Evolutionary conservation across 2,797 vertebrate species (phyloP).

Genomic region (Helarctos malayanus): DNA sequence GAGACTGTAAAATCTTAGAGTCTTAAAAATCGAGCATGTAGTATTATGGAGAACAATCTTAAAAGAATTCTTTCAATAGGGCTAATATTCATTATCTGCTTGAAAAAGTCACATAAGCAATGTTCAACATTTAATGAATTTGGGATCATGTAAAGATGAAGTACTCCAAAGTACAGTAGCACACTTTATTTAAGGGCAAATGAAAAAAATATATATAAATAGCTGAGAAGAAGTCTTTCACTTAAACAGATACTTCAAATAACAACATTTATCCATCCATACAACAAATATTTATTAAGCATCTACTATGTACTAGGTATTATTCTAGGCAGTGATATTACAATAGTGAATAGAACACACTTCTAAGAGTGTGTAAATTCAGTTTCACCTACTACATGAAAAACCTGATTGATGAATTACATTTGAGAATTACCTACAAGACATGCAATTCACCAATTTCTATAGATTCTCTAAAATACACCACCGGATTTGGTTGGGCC

Average conservation of each 20-base stretch:
- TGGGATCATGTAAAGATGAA: neutral
- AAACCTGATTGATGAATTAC: constrained; percentile 9
- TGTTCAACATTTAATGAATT: constrained; percentile 36
- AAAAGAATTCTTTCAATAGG: neutral
- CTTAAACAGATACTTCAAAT: constrained; percentile 40
- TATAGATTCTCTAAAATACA: constrained; percentile 48
- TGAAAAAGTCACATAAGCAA: constrained; percentile 28
- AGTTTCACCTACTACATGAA: neutral
- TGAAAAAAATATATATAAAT: neutral
- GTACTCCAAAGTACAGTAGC: neutral
- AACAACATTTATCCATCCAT: constrained; percentile 25
- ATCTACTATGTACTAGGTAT: neutral
- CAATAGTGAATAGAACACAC: constrained; percentile 18
- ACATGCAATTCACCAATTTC: constrained; percentile 5
- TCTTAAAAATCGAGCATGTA: neutral
- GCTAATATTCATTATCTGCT: neutral
- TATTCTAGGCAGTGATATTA: neutral
- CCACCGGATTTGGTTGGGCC: neutral
- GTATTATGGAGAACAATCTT: neutral
- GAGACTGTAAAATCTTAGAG: neutral
- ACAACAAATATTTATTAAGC: constrained; percentile 46
- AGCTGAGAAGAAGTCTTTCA: neutral
- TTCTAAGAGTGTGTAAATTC: constrained; percentile 29
- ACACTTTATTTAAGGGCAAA: constrained; percentile 6
- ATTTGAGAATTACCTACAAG: constrained; percentile 9